These are phyloP conservation scores for Platerodrilus igneus DNA, from an alignment of 2,888 invertebrate species.

Conservation along the genomic window DNA sequence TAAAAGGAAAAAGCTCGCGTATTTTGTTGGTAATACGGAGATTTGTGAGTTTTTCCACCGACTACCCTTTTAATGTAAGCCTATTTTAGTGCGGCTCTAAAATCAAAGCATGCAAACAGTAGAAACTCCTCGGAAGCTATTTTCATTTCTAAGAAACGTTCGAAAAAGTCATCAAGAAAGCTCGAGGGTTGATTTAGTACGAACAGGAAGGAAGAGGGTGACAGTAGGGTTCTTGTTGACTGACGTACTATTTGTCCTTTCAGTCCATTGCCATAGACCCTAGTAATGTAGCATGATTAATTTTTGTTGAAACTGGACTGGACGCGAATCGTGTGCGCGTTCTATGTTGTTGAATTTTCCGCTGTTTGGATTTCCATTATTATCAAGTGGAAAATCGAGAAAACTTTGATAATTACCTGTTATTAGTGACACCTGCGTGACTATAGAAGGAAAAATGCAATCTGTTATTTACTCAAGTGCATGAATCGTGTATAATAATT, in stretches of 20 bases:
- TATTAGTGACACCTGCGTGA: conserved; percentile 41
- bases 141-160: conserved; percentile 12
- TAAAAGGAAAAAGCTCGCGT: conserved; percentile 7
- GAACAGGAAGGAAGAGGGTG: conserved; percentile 22
- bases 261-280: conserved; percentile 33
- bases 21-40: conserved; percentile 4
- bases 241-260: conserved; percentile 42
- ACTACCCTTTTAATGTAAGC: conserved; percentile 5
- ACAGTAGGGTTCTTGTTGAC: conserved; percentile 36
- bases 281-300: conserved; percentile 36
- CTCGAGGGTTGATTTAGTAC: conserved; percentile 17
- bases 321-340: too few relatives aligned
- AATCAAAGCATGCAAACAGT: too few relatives aligned
- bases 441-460: conserved; percentile 38
- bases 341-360: not conserved
- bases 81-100: too few relatives aligned
- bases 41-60: not conserved
- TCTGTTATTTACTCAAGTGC: conserved; percentile 38
- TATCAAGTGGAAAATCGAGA: conserved; percentile 30
- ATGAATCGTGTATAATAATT: conserved; percentile 44
- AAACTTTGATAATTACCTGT: conserved; percentile 43
- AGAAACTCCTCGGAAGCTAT: too few relatives aligned
- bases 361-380: not conserved
- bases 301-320: conserved; percentile 31
- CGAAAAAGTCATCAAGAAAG: conserved; percentile 13